Evolutionary conservation across 2,113 vertebrate genomes (phyloP).

Genomic region (Nibea albiflora): DNA sequence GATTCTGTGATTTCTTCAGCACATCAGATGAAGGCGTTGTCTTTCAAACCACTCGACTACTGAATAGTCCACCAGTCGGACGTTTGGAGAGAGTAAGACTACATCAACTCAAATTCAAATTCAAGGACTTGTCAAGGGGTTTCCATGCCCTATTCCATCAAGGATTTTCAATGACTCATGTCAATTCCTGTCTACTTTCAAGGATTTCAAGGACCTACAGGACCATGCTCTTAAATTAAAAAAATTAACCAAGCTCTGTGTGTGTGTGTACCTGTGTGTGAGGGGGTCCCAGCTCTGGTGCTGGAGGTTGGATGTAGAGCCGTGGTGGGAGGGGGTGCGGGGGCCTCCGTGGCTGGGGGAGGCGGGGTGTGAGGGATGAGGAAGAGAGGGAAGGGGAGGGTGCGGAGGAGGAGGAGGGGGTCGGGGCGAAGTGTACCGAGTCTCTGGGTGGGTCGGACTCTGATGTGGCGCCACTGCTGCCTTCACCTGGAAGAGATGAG

Average conservation of each 20-base stretch:
- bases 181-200: no score
- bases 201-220: no score
- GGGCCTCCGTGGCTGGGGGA: conserved; percentile 90
- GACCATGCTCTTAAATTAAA: not conserved
- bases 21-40: not conserved
- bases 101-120: no score
- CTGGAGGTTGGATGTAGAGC: conserved; percentile 94
- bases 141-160: no score
- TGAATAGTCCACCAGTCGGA: no score
- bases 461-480: conserved; percentile 73
- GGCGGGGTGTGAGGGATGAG: conserved; percentile 86
- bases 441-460: conserved; percentile 89
- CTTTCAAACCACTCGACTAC: not conserved
- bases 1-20: not conserved
- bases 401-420: conserved; percentile 80
- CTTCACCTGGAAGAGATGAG: conserved; percentile 83
- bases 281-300: conserved; percentile 92
- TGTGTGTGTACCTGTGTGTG: conserved; percentile 46
- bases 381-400: conserved; percentile 82
- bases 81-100: no score
- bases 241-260: not conserved
- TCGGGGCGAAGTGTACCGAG: conserved; percentile 76
- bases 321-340: conserved; percentile 93
- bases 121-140: no score
- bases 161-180: no score